Conservation (phyloP, 2,113 vertebrate species). For the Isurus oxyrinchus region DNA sequence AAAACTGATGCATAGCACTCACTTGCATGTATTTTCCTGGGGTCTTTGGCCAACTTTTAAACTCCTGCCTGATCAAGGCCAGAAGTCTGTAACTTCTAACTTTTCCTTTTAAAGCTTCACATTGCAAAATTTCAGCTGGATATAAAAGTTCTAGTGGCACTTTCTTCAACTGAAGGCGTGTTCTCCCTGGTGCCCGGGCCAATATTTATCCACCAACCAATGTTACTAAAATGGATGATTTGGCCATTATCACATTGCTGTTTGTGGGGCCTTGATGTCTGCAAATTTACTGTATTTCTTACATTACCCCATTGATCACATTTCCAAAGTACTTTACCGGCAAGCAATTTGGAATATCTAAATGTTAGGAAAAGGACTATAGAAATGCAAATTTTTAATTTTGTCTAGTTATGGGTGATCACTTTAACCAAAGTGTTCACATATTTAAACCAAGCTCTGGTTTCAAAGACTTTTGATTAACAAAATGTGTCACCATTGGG, state of each 20-base stretch:
- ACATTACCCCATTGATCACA: not conserved
- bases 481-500: not conserved
- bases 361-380: not conserved
- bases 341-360: not conserved
- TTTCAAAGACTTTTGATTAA: not conserved
- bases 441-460: not conserved
- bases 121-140: not conserved
- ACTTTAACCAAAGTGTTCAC: not conserved
- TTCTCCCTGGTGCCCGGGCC: not conserved
- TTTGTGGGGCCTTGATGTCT: not conserved
- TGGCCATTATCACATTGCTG: not conserved
- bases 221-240: not conserved
- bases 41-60: slow-evolving; percentile 1
- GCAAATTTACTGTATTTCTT: not conserved
- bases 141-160: not conserved
- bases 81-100: not conserved
- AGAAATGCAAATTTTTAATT: not conserved
- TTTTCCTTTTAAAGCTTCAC: not conserved
- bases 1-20: not conserved
- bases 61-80: not conserved
- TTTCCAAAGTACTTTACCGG: not conserved
- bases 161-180: not conserved
- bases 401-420: not conserved
- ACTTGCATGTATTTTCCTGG: not conserved
- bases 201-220: not conserved